Base-by-base conservation (phyloP, 2,797 vertebrate genomes). In the Centroberyx gerrardi region DNA sequence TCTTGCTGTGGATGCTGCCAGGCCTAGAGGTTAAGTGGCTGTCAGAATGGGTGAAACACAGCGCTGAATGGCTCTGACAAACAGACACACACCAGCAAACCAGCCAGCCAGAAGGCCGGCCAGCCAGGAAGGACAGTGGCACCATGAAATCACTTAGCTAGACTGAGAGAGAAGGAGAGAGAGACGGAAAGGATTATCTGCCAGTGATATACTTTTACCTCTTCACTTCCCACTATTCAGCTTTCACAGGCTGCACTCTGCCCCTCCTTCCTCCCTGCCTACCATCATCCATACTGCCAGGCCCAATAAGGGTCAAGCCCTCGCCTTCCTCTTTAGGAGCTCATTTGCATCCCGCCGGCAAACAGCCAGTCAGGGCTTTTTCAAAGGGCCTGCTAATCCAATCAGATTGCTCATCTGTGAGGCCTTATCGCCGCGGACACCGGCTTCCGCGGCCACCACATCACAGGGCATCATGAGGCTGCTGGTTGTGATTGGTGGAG, bases 291-390 rank as follows among this genome's bases (percentile, higher is more conserved):
- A 55, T 78, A 74, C 82, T 92, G 93, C 89, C 92, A 93, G 80
- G 87, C 71, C 83, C 78, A 91, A 93, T 93, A 88, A 94, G 88
- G 92, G 92, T 94, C 92, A 93, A 79, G 82, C 60, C 71, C 64
- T 74, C 70, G 82, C 83, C 79, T 86, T 85, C 68, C 81, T 92
- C 89, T 88, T 92, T 88, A 92, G 89, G 80, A 90, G 80, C 90
- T 92, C 78, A 93, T 94, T 94, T 93, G 91, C 93, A 93, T 94
- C 92, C 93, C 82, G 79, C 88, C 90, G 89, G 92, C 91, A 91
- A 91, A 86, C 89, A 90, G 90, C 93, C 91, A 94, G 91, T 93
- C 91, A 92, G 82, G 68, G 72, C 83, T 87, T 92, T 89, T 93
- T 92, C 90, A 90, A 91, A 91, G 83, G 82, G 77, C 72, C 83